Conservation (phyloP, 2,797 vertebrate genomes). For the Arremon brunneinucha region DNA sequence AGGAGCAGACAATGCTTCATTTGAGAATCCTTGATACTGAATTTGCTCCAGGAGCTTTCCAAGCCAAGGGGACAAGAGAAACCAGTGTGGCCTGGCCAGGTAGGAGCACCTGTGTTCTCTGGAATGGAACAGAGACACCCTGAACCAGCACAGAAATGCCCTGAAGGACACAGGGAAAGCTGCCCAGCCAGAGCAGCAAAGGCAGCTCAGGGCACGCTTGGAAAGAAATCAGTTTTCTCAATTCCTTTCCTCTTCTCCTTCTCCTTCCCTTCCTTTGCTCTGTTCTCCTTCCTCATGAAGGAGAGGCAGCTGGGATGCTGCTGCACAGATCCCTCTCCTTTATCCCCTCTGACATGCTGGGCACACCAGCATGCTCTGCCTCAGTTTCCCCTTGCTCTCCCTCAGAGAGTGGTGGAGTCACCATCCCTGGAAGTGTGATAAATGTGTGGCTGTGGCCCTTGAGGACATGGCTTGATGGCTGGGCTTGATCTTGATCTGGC, state of each 20-base stretch:
- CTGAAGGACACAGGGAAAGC: not conserved
- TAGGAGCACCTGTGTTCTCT: accelerated
- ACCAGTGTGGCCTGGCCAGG: not conserved
- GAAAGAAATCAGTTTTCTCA: not conserved
- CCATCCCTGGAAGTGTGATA: not conserved
- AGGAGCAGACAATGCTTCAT: not conserved
- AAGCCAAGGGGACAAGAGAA: not conserved
- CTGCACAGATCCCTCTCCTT: not conserved
- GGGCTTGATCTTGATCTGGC: not conserved
- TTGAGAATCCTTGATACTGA: not conserved
- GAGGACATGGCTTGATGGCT: not conserved
- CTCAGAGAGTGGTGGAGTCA: not conserved
- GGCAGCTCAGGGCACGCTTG: not conserved
- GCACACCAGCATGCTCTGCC: not conserved
- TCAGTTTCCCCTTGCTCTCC: not conserved
- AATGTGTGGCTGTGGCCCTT: not conserved
- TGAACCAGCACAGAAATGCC: not conserved
- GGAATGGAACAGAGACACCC: not conserved
- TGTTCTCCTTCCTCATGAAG: not conserved
- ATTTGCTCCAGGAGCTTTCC: not conserved
- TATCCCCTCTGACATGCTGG: not conserved
- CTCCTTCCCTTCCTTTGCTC: not conserved
- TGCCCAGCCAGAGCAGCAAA: not conserved
- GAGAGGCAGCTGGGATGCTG: not conserved
- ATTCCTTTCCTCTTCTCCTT: not conserved